phyloP scores from a whole-genome alignment of 2,113 vertebrate genomes.

The Sminthopsis crassicaudata region DNA sequence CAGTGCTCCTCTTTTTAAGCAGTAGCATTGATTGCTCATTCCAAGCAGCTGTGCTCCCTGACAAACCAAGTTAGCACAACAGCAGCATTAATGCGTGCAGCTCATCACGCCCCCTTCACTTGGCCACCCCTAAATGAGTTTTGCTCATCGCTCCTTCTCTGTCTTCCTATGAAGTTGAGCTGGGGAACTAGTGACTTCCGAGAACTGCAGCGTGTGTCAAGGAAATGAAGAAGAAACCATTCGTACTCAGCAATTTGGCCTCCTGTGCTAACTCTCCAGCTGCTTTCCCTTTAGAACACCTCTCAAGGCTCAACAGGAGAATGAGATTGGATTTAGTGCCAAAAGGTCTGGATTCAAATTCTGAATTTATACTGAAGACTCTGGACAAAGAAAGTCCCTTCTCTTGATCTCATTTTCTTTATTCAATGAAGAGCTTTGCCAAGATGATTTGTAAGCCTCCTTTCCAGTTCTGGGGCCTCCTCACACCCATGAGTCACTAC shows the following conservation, averaged over 20 bases:
- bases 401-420: not conserved
- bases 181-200: not conserved
- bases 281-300: not conserved
- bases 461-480: not conserved
- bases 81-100: not conserved
- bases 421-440: not conserved
- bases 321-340: not conserved
- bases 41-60: not conserved
- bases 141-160: not conserved
- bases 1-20: not conserved
- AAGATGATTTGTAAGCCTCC: not conserved
- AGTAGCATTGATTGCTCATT: not conserved
- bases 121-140: not conserved
- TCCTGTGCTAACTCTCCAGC: not conserved
- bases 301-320: not conserved
- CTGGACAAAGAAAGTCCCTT: not conserved
- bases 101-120: not conserved
- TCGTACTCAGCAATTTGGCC: not conserved
- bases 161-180: not conserved
- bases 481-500: not conserved
- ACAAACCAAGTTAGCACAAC: not conserved
- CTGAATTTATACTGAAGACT: not conserved
- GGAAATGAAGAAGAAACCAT: not conserved
- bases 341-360: not conserved
- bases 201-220: not conserved